Evolutionary conservation across 2,888 invertebrate genomes (phyloP).

Genomic region (Melinaea marsaeus): DNA sequence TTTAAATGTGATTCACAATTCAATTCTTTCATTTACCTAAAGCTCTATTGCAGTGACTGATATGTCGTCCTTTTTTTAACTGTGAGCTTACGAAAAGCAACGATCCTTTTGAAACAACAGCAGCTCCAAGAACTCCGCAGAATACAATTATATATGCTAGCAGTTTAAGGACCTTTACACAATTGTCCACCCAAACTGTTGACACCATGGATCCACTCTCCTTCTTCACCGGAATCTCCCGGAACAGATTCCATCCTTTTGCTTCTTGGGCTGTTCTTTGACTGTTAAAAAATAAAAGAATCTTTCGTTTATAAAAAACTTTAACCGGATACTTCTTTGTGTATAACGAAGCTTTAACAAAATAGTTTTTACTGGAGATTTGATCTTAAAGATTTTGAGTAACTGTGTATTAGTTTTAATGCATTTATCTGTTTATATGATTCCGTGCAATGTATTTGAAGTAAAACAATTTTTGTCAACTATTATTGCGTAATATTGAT

Average conservation of each 20-base stretch:
- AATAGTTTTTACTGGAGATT: too few relatives aligned
- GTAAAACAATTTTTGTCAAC: too few relatives aligned
- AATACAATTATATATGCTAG: constrained; percentile 84
- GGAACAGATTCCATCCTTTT: constrained; percentile 88
- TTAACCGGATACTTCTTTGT: too few relatives aligned
- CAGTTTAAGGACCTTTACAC: constrained; percentile 81
- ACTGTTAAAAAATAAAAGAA: constrained; percentile 43
- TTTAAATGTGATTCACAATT: too few relatives aligned
- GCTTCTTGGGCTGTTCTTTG: constrained; percentile 75
- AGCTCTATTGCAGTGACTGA: constrained; percentile 79
- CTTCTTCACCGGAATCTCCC: constrained; percentile 82
- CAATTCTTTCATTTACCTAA: constrained; percentile 45
- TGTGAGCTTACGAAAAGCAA: constrained; percentile 86
- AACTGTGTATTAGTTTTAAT: too few relatives aligned
- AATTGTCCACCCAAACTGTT: constrained; percentile 78
- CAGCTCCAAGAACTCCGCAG: constrained; percentile 79
- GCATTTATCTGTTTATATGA: too few relatives aligned
- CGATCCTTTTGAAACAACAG: constrained; percentile 85
- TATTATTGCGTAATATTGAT: too few relatives aligned
- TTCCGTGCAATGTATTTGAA: too few relatives aligned
- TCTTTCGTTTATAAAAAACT: too few relatives aligned
- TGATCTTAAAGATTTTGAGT: too few relatives aligned
- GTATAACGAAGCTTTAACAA: too few relatives aligned
- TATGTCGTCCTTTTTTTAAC: constrained; percentile 72
- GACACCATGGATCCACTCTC: constrained; percentile 83